These are phyloP conservation scores for Flabesymbios commensalis DNA, from an alignment of 2,888 invertebrate genomes.

Conservation along the genomic window DNA sequence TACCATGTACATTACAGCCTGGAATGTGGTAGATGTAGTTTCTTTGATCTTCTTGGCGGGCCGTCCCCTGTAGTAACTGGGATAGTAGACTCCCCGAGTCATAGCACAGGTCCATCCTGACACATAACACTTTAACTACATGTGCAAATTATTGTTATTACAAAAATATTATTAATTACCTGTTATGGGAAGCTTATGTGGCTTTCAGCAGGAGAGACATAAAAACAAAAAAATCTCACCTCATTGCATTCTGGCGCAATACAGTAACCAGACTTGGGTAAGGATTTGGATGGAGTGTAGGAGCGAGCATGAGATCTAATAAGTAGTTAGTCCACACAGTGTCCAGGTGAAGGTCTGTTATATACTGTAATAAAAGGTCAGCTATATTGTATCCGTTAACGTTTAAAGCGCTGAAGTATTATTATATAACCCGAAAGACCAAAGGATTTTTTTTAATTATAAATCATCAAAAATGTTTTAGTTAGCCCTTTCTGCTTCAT, in stretches of 20 bases:
- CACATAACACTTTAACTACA: too few species aligned
- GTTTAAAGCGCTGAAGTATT: too few species aligned
- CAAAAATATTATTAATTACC: too few species aligned
- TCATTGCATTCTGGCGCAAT: neutral
- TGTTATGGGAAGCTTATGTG: too few species aligned
- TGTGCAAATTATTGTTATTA: too few species aligned
- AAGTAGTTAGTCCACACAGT: constrained; percentile 50
- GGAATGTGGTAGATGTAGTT: constrained; percentile 50
- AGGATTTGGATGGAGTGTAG: constrained; percentile 49
- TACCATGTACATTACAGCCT: constrained; percentile 52
- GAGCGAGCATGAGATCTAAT: constrained; percentile 41
- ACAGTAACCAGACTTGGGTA: constrained; percentile 36
- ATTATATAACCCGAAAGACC: too few species aligned
- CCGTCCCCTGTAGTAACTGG: constrained; percentile 30
- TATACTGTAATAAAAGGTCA: constrained; percentile 52
- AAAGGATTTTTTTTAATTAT: too few species aligned
- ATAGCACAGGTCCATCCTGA: constrained; percentile 54
- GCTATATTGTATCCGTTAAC: too few species aligned
- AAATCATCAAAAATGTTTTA: too few species aligned
- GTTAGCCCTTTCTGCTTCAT: too few species aligned
- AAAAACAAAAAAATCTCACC: constrained; percentile 6
- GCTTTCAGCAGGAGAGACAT: too few species aligned
- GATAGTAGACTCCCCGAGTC: constrained; percentile 36
- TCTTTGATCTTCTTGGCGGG: constrained; percentile 42
- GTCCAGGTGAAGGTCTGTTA: constrained; percentile 54